Conservation (phyloP, 2,888 invertebrate species). For the Ormyrus nitidulus region DNA sequence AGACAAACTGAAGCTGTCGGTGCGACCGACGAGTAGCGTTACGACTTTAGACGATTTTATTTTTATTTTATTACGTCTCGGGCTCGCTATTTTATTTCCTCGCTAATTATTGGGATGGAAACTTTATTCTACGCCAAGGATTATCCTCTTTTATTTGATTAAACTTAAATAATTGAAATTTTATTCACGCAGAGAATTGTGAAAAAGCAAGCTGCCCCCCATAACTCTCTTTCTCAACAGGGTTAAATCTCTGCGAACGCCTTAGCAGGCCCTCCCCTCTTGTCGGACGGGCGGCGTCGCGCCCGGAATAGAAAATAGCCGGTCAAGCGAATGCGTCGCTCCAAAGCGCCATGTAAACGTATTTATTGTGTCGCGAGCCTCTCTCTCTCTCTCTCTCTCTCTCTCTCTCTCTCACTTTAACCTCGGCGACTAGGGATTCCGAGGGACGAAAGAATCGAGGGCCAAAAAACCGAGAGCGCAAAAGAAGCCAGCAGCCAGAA, state of each 20-base stretch:
- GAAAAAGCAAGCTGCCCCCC: not conserved
- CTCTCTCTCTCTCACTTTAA: not conserved
- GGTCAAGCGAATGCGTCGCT: conserved; percentile 42
- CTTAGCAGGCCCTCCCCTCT: not conserved
- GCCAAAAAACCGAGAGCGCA: not conserved
- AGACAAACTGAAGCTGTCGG: conserved; percentile 60
- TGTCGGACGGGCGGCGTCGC: not conserved
- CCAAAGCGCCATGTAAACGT: conserved; percentile 56
- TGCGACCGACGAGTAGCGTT: conserved; percentile 35
- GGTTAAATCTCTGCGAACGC: conserved; percentile 4
- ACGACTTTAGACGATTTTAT: conserved; percentile 45
- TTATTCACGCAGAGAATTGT: not conserved
- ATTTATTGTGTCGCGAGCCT: conserved; percentile 48
- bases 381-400: not conserved
- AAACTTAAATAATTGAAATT: not conserved
- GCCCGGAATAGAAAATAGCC: conserved; percentile 34
- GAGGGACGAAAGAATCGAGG: not conserved
- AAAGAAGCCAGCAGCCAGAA: conserved; percentile 9
- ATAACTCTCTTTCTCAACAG: not conserved
- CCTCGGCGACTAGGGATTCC: conserved; percentile 16
- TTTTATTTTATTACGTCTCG: conserved; percentile 22
- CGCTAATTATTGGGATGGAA: conserved; percentile 24
- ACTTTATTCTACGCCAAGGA: conserved; percentile 8
- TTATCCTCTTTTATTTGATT: not conserved
- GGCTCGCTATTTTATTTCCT: conserved; percentile 16